Conservation (phyloP, 2,797 vertebrate species). For the Microtus obscurus region DNA sequence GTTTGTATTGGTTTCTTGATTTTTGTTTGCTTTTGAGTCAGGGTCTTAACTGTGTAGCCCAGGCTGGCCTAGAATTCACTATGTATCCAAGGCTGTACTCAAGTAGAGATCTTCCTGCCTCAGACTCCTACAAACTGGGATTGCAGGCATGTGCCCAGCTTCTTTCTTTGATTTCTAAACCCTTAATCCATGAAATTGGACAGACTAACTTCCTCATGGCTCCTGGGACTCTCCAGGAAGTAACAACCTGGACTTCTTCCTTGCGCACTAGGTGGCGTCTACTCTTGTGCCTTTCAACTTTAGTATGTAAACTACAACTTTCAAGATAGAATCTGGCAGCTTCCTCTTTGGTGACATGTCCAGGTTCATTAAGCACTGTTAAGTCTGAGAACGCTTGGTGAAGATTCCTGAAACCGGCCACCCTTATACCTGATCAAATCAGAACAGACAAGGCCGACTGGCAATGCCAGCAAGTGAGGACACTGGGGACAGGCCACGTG, state of each 20-base stretch:
- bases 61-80: neutral
- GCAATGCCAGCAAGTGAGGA: neutral
- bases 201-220: neutral
- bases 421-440: neutral
- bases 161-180: constrained; percentile 56
- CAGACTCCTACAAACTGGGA: neutral
- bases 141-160: neutral
- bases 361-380: neutral
- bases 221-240: neutral
- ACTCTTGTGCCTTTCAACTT: neutral
- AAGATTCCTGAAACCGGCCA: neutral
- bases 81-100: neutral
- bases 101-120: neutral
- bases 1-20: neutral
- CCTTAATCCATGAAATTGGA: neutral
- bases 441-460: neutral
- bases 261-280: neutral
- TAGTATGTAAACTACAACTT: neutral
- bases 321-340: neutral
- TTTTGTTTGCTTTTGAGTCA: neutral
- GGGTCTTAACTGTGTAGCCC: neutral
- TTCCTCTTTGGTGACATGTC: neutral
- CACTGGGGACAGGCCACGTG: neutral
- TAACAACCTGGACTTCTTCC: neutral
- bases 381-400: neutral